phyloP scores from a whole-genome alignment of 2,888 invertebrate species.

The Perizoma affinitatum region DNA sequence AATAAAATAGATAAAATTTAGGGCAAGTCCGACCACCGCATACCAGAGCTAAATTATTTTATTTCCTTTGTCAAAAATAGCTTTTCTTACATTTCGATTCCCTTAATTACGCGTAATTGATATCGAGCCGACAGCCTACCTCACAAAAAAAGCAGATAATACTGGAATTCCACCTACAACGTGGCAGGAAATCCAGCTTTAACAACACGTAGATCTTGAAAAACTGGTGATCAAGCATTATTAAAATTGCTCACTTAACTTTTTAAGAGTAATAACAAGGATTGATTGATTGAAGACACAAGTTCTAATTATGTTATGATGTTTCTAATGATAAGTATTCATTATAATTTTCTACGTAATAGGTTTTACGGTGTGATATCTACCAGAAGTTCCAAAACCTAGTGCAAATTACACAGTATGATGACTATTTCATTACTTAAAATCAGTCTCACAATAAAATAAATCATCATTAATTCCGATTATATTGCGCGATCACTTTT shows the following conservation, averaged over 20 bases:
- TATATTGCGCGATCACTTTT: conserved; percentile 24
- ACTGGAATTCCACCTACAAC: conserved; percentile 15
- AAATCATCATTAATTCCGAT: conserved; percentile 40
- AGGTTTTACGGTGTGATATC: conserved; percentile 21
- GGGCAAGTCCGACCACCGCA: conserved; percentile 72
- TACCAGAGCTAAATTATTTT: conserved; percentile 69
- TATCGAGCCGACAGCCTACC: conserved; percentile 69
- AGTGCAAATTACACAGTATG: conserved; percentile 55
- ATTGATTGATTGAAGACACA: conserved; percentile 10
- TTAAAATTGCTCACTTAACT: conserved; percentile 4
- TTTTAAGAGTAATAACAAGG: conserved; percentile 16
- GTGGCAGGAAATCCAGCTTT: conserved; percentile 4
- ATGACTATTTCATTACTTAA: conserved; percentile 74
- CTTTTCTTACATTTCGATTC: conserved; percentile 69
- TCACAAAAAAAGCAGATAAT: conserved; percentile 43
- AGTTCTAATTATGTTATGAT: conserved; percentile 10
- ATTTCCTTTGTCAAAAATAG: conserved; percentile 80
- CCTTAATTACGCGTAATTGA: conserved; percentile 73
- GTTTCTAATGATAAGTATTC: conserved; percentile 21
- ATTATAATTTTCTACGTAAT: conserved; percentile 21
- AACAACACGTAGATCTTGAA: conserved; percentile 28
- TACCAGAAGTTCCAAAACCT: conserved; percentile 43
- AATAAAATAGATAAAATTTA: conserved; percentile 33
- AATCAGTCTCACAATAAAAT: conserved; percentile 81
- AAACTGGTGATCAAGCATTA: conserved; percentile 25